Conservation (phyloP, 2,888 invertebrate genomes). For the Exephanes ischioxanthus region DNA sequence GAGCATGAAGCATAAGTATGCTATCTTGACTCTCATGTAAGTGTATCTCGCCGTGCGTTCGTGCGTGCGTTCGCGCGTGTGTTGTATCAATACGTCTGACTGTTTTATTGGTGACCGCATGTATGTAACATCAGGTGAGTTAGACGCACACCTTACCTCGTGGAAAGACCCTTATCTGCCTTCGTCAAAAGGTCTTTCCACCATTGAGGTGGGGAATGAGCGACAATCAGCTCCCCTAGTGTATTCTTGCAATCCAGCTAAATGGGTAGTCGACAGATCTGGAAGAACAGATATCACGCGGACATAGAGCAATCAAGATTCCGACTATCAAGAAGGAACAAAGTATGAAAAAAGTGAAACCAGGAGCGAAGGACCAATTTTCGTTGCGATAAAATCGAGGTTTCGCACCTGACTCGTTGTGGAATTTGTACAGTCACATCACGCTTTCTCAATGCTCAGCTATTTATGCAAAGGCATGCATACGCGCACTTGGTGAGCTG, state of each 20-base stretch:
- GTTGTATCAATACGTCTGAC: not conserved
- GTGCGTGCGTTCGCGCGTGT: not conserved
- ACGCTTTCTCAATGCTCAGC: slow-evolving; percentile 43
- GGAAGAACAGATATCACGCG: slow-evolving; percentile 37
- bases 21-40: slow-evolving; percentile 16
- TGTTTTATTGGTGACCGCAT: slow-evolving; percentile 11
- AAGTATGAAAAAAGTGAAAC: not conserved
- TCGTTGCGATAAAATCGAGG: slow-evolving; percentile 2
- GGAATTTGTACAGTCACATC: slow-evolving; percentile 58
- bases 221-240: not conserved
- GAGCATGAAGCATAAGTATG: slow-evolving; percentile 81
- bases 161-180: too few relatives aligned
- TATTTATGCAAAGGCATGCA: slow-evolving; percentile 63
- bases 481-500: slow-evolving; percentile 23
- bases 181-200: slow-evolving; percentile 10
- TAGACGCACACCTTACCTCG: not conserved
- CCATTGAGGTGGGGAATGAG: not conserved
- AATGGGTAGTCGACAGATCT: slow-evolving; percentile 33
- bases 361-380: not conserved
- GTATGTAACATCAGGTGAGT: not conserved
- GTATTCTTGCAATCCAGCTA: not conserved
- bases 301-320: slow-evolving; percentile 31
- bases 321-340: not conserved
- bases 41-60: not conserved
- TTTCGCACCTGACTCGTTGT: slow-evolving; percentile 36